A percentile compares a stretch with the other conserved stretches of the same genome.
Evolutionary conservation across 2,113 vertebrate species (phyloP).

Genomic region (Indicator indicator): DNA sequence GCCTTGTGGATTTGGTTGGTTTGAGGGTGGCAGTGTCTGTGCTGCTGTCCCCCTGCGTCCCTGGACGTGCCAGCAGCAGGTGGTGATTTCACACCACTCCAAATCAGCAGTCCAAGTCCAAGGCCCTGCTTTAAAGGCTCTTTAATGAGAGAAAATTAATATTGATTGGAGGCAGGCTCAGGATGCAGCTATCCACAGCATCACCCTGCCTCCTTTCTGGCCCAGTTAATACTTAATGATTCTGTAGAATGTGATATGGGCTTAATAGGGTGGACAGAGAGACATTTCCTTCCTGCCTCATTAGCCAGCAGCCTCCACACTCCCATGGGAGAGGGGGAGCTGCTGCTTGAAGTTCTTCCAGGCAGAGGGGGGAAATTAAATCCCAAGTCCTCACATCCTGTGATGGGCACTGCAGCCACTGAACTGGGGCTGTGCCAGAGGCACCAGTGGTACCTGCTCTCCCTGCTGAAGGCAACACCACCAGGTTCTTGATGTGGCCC

Average conservation of each 20-base stretch:
- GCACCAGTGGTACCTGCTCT: too few relatives aligned
- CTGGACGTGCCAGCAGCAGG: rapidly evolving
- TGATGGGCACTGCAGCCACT: neutral
- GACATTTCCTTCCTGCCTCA: neutral
- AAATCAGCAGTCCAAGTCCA: neutral
- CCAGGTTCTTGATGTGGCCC: too few relatives aligned
- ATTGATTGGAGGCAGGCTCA: neutral
- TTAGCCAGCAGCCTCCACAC: neutral
- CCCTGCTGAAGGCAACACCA: too few relatives aligned
- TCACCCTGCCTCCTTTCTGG: neutral
- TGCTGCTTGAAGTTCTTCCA: neutral
- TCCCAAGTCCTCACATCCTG: neutral
- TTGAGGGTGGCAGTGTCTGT: neutral
- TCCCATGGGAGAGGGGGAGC: neutral
- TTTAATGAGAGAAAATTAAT: neutral
- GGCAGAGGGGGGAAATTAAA: neutral
- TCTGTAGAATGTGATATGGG: neutral
- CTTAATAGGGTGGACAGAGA: neutral
- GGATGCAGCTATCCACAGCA: neutral
- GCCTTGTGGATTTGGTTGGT: rapidly evolving
- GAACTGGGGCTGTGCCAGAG: neutral
- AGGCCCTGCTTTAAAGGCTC: neutral
- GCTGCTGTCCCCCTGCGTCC: neutral
- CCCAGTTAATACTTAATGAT: slow-evolving; percentile 4
- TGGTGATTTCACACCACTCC: neutral